Evolutionary conservation across 2,888 invertebrate genomes (phyloP), one percentile per base, ranked within the genome.

Genomic region (Cetonia aurata): DNA sequence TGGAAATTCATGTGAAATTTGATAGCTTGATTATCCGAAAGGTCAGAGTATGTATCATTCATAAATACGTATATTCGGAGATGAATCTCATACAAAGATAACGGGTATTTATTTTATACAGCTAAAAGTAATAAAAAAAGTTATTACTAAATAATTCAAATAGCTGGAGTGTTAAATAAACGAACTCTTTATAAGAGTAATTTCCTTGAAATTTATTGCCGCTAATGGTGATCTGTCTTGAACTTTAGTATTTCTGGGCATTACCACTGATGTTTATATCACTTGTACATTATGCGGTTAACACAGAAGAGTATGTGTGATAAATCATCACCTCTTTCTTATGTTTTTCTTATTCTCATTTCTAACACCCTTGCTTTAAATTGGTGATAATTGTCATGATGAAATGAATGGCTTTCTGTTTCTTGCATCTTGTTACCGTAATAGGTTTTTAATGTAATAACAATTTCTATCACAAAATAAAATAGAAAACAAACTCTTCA

Each of bases 81-180:
- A 42, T 17, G 19, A 42, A 57, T 6, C 15, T 37, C 33, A 6
- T 9, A 6, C 13, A 33, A 3, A 33, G 10, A 41, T 31, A 37
- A 37, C 37, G 37, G 37, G 37, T 33, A 56, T 33, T 37, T 56
- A 56, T 56, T 56, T 56, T 56, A 56, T 56, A 13, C 9, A 33
- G 33, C 1, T 6, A n/a, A 37, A 55, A n/a, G 55, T 33, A 12
- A 33, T 56, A 56, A 56, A 33, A 56, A 37, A 33, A 37, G 8
- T 37, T 37, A 15, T 57, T 53, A 53, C n/a, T 53, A 53, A 53
- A 57, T 57, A 17, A 57, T 57, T 41, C 42, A 42, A 57, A 57
- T 57, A 17, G 12, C 42, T 6, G 4, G 37, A 13, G 12, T 42
- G 17, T 25, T 57, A 8, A 42, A 42, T 41, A 57, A 57, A 42